Percentiles rank a stretch among this genome's conserved stretches.
phyloP scores from a whole-genome alignment of 2,113 vertebrate genomes.

The Tenebrosternarchus preto region DNA sequence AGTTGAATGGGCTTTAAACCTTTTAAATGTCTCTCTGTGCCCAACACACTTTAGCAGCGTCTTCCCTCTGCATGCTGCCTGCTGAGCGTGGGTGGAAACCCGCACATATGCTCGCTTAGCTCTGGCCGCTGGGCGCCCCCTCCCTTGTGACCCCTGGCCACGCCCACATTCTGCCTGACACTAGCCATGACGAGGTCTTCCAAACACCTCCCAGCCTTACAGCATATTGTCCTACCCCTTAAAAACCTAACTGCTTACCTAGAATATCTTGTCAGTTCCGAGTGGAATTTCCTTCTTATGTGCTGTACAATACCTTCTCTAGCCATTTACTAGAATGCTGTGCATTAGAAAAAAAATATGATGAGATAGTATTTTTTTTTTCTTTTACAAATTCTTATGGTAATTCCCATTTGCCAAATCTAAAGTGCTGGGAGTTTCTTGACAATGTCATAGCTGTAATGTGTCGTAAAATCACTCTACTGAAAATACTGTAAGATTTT shows the following conservation, averaged over 20 bases:
- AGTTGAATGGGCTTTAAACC: neutral
- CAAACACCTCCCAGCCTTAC: slow-evolving; percentile 46
- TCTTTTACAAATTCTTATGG: slow-evolving; percentile 11
- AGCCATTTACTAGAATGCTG: slow-evolving; percentile 42
- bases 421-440: slow-evolving; percentile 15
- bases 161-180: slow-evolving; percentile 16
- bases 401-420: slow-evolving; percentile 7
- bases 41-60: neutral
- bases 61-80: slow-evolving; percentile 24
- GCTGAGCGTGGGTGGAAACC: slow-evolving; percentile 26
- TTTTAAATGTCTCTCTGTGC: slow-evolving; percentile 21
- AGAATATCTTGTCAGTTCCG: slow-evolving; percentile 45
- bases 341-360: neutral
- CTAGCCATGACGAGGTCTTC: slow-evolving; percentile 50
- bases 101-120: neutral
- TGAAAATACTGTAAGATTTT: slow-evolving; percentile 35
- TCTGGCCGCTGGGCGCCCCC: neutral
- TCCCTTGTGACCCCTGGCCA: slow-evolving; percentile 17
- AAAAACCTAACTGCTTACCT: slow-evolving; percentile 34
- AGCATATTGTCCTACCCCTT: slow-evolving; percentile 20
- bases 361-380: neutral
- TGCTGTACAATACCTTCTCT: slow-evolving; percentile 32
- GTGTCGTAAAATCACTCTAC: slow-evolving; percentile 16
- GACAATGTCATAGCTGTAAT: slow-evolving; percentile 33
- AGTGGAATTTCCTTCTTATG: slow-evolving; percentile 37